Evolutionary conservation across 2,888 invertebrate species (phyloP), one percentile per base, ranked within the genome.

Genomic region (Heliconius hortense): DNA sequence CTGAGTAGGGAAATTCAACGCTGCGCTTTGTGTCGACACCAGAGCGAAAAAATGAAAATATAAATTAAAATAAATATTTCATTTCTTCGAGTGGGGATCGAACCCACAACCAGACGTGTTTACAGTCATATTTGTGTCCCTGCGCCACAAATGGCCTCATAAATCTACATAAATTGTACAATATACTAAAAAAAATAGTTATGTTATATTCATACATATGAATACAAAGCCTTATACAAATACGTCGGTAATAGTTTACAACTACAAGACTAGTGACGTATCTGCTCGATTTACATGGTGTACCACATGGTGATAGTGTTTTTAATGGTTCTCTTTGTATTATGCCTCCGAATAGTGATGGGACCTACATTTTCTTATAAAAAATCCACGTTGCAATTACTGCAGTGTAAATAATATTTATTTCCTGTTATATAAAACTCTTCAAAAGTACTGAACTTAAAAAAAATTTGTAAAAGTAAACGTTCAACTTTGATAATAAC

Each of bases 281-380:
- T 78, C 71, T 74, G 77, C 77, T 74, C 77, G 78, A 79, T 81
- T 80, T 78, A 80, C 80, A 80, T 80, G 31, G 78, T 76, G 28
- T 80, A 76, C 82, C 78, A 79, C 78, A 79, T 78, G 79, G 79
- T 74, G 79, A 76, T 77, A 73, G 78, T 77, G 80, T 81, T 80
- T 83, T 83, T 83, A 82, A 83, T 83, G 80, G 76, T 73, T 75
- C 79, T 79, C 79, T 81, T 81, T 79, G 76, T 76, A 78, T 71
- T 73, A 74, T 39, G 39, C 75, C 69, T 74, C 77, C 53, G 53
- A 69, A 69, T 78, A 78, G 73, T 73, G 77, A 71, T 68, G 76
- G 26, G 56, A 74, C 48, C 78, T 64, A 72, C 53, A 68, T 15
- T 28, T 59, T 43, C 2, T 69, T 48, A n/a, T 43, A 28, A 26